Conservation (phyloP, 2,888 invertebrate genomes). For the Mesorhabditis belari region DNA sequence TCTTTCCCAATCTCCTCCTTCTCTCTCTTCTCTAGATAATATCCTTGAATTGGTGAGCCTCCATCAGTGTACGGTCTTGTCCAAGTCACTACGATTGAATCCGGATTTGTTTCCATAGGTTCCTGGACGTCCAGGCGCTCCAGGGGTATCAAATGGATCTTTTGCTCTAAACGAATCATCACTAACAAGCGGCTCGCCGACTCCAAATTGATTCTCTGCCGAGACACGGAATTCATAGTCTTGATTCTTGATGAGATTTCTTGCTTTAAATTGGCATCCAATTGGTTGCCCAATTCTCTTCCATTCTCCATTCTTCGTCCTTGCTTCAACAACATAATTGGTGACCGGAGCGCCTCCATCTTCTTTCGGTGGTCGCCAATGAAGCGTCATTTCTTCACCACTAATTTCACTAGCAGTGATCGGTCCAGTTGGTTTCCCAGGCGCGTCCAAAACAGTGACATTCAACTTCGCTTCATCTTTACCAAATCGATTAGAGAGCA, state of each 20-base stretch:
- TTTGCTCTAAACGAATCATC: constrained; percentile 71
- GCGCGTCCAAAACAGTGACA: constrained; percentile 73
- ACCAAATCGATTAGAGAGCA: constrained; percentile 86
- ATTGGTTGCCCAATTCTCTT: constrained; percentile 81
- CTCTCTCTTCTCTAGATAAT: constrained; percentile 81
- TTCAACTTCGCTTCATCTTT: constrained; percentile 89
- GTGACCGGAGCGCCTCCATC: constrained; percentile 66
- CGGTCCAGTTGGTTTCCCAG: constrained; percentile 55
- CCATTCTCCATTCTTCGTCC: constrained; percentile 83
- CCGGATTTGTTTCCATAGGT: constrained; percentile 79
- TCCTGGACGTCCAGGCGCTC: constrained; percentile 78
- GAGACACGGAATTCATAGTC: constrained; percentile 96
- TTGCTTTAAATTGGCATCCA: constrained; percentile 73
- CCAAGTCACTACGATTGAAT: constrained; percentile 95
- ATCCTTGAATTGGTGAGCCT: constrained; percentile 80
- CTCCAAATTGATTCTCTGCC: constrained; percentile 96
- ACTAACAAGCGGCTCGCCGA: constrained; percentile 81
- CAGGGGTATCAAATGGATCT: constrained; percentile 65
- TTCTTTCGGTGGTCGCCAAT: constrained; percentile 93
- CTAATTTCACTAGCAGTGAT: constrained; percentile 55
- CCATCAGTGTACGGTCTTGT: constrained; percentile 89
- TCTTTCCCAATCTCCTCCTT: neutral
- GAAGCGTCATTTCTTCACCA: constrained; percentile 73
- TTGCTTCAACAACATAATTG: constrained; percentile 91
- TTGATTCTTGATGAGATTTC: constrained; percentile 80